Base-by-base conservation (phyloP, 2,797 vertebrate genomes). In the Scomberomorus guttatus region DNA sequence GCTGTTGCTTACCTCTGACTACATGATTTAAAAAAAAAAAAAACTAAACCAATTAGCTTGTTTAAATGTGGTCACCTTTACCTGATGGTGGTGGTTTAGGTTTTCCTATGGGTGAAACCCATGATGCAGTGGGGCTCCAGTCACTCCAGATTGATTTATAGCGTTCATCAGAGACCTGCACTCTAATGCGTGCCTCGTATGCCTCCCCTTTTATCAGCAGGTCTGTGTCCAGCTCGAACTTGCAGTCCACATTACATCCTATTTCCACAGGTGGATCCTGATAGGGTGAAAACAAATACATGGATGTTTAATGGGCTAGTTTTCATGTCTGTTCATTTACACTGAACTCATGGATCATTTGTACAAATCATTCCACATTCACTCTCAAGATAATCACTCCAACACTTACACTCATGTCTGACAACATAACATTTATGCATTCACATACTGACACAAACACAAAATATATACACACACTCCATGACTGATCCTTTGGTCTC, bases 211-310 rank as follows among this genome's bases (percentile, higher is more conserved):
- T 13, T 0, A 46, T 24, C 39, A 94, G 52, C 3, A 0, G 0
- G 0, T 84, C 42, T 5, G 8, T 0, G 0, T 68, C 1, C 59
- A 93, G 69, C 7, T 68, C 2, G 0, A 0, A 0, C 0, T 0
- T 0, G n/a, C 75, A 88, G 0, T 2, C 0, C n/a, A 0, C 0
- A 0, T 1, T 0, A 0, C 71, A 52, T 0, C 0, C 0, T 0
- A 0, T 2, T 0, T 0, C 0, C 2, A 17, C 17, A 11, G 27
- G 5, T 0, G 22, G 14, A 48, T 82, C 74, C 91, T 93, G 70
- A n/a, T 0, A 18, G 56, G 42, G 24, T 54, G 29, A 15, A 79
- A 64, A 58, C 0, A 69, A 74, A 66, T 2, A 2, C 3, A 3
- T 0, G 5, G n/a, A 27, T 52, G 7, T 27, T 77, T 5, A 20